A percentile compares a stretch with the other conserved stretches of the same genome.
phyloP scores from a whole-genome alignment of 2,888 invertebrate genomes.

The Bellardia bayeri region DNA sequence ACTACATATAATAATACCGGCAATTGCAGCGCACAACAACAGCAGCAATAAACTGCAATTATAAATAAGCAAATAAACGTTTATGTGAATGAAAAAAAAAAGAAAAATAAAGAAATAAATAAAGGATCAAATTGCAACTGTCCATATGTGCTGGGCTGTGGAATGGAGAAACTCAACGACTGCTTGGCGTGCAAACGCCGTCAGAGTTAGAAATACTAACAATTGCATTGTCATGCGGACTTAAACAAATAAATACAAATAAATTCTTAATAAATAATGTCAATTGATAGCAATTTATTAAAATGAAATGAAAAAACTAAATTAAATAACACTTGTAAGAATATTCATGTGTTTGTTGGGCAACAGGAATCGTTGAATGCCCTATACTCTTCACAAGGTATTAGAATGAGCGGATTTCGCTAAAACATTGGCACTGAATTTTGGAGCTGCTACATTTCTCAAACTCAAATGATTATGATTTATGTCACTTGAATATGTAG shows the following conservation, averaged over 20 bases:
- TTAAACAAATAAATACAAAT: conserved; percentile 26
- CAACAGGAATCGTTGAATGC: not conserved
- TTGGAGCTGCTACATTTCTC: too few species aligned
- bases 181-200: not conserved
- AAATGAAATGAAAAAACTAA: conserved; percentile 37
- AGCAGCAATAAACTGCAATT: too few species aligned
- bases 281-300: conserved; percentile 73
- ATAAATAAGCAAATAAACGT: not conserved
- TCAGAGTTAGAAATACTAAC: conserved; percentile 24
- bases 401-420: too few species aligned
- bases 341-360: conserved; percentile 8
- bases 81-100: conserved; percentile 15
- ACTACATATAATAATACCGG: conserved; percentile 1
- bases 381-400: not conserved
- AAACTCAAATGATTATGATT: too few species aligned
- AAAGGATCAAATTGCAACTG: conserved; percentile 57
- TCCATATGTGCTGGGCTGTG: not conserved
- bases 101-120: conserved; percentile 30
- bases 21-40: conserved; percentile 16
- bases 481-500: too few species aligned
- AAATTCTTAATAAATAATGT: conserved; percentile 72
- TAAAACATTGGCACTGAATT: too few species aligned
- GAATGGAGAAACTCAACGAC: not conserved
- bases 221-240: not conserved
- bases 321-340: not conserved